A percentile compares a stretch with the other conserved stretches of the same genome.
Evolutionary conservation across 2,113 vertebrate genomes (phyloP).

Genomic region (Pterocles burchelli): DNA sequence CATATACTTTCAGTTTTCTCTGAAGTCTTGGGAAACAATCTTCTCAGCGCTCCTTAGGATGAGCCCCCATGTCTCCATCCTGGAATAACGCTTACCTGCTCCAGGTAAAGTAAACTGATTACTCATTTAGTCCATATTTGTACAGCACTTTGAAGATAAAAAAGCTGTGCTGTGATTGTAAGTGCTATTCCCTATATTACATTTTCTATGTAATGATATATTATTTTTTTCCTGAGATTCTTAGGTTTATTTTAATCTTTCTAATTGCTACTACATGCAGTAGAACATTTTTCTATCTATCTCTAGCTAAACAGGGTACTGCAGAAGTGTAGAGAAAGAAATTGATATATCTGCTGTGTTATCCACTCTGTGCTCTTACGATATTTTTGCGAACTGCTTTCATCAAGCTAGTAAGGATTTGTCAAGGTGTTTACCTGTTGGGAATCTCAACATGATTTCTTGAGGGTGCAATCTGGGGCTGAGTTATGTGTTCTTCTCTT

Average conservation of each 20-base stretch:
- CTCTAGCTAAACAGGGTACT: conserved; percentile 11
- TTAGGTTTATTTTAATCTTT: conserved; percentile 32
- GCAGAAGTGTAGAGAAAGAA: conserved; percentile 23
- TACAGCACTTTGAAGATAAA: conserved; percentile 7
- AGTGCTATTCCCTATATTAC: background rate
- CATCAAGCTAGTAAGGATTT: conserved; percentile 72
- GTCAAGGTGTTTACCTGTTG: conserved; percentile 76
- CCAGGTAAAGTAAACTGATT: background rate
- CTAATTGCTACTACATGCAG: conserved; percentile 5
- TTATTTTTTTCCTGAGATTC: background rate
- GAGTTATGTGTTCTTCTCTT: conserved; percentile 70
- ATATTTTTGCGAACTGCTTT: conserved; percentile 68
- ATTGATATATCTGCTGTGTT: conserved; percentile 66
- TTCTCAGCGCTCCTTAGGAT: background rate
- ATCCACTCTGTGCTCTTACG: conserved; percentile 54
- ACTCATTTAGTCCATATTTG: background rate
- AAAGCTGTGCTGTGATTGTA: background rate
- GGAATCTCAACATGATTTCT: conserved; percentile 80
- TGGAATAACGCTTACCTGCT: background rate
- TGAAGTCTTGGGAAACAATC: background rate
- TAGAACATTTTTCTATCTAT: conserved; percentile 5
- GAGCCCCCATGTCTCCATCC: background rate
- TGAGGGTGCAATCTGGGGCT: conserved; percentile 74
- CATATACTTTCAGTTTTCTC: background rate
- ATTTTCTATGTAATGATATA: background rate